These are phyloP conservation scores for Vulpes lagopus DNA, from an alignment of 2,113 vertebrate species.

Conservation along the genomic window DNA sequence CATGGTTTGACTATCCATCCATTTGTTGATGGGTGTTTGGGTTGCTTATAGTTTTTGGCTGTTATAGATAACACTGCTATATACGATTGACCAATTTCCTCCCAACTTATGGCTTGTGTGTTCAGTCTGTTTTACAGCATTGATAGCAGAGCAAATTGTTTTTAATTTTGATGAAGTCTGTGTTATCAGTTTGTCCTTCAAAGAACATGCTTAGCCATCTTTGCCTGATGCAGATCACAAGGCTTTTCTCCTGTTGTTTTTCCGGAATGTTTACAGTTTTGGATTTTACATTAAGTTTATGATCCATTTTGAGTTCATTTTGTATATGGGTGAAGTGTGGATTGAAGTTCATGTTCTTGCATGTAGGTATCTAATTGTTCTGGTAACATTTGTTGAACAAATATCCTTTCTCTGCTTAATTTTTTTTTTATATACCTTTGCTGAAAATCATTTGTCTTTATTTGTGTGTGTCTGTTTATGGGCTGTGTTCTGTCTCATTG, in stretches of 20 bases:
- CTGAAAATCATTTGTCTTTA: not conserved
- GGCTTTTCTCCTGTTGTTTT: not conserved
- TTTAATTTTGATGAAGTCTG: conserved; percentile 45
- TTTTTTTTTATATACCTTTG: not conserved
- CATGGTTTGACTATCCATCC: not conserved
- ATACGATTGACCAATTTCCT: not conserved
- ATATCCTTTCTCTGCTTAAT: not conserved
- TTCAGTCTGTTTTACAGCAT: conserved; percentile 1
- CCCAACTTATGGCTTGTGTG: not conserved
- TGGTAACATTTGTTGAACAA: not conserved
- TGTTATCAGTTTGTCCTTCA: not conserved
- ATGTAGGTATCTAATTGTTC: not conserved
- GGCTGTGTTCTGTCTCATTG: not conserved
- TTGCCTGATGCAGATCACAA: not conserved
- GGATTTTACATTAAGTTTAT: not conserved
- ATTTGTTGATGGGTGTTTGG: not conserved
- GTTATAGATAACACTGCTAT: conserved; percentile 13
- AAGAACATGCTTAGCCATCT: not conserved
- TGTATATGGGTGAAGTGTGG: not conserved
- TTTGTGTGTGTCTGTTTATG: not conserved
- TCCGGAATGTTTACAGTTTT: conserved; percentile 5
- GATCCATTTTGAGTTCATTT: conserved; percentile 42
- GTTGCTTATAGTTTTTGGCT: not conserved
- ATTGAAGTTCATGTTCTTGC: not conserved
- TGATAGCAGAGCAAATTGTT: not conserved